Conservation (phyloP, 1,140 invertebrate genomes). For the Lepidotrigona ventralis region DNA sequence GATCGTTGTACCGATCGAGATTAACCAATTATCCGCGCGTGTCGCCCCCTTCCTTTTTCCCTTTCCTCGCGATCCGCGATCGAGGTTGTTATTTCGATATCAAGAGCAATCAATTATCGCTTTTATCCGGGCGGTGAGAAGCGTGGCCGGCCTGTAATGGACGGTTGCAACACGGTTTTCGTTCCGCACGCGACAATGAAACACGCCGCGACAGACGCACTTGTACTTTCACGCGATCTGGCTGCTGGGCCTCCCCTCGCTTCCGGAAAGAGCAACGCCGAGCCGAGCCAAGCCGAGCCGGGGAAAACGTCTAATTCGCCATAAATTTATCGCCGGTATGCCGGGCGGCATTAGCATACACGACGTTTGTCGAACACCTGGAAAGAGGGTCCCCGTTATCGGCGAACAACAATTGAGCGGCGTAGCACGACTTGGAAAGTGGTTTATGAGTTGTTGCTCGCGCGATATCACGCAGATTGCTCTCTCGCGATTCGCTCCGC, state of each 20-base stretch:
- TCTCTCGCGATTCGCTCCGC: conserved; percentile 30
- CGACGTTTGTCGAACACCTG: conserved; percentile 26
- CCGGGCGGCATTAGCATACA: conserved; percentile 36
- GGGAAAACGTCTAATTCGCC: conserved; percentile 32
- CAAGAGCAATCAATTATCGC: conserved; percentile 29
- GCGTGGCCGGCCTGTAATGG: neutral
- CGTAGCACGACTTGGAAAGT: conserved; percentile 50
- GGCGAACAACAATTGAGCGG: conserved; percentile 38
- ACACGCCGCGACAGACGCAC: conserved; percentile 35
- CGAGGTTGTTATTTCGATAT: conserved; percentile 39
- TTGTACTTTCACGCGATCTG: conserved; percentile 43
- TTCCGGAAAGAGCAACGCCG: conserved; percentile 17
- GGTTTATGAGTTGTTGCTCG: conserved; percentile 38
- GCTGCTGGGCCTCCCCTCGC: neutral
- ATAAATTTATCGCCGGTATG: conserved; percentile 23
- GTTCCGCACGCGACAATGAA: conserved; percentile 24
- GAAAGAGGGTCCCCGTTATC: conserved; percentile 43
- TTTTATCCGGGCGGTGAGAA: conserved; percentile 16
- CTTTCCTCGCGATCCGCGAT: no score
- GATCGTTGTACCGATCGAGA: neutral
- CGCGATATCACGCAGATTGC: conserved; percentile 39
- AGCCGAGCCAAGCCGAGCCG: no score
- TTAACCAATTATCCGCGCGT: conserved; percentile 1
- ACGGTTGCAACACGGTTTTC: conserved; percentile 8
- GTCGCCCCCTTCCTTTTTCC: neutral